Evolutionary conservation across 1,140 invertebrate genomes (phyloP), one percentile per base, ranked within the genome.

Genomic region (Meteorus sp.): DNA sequence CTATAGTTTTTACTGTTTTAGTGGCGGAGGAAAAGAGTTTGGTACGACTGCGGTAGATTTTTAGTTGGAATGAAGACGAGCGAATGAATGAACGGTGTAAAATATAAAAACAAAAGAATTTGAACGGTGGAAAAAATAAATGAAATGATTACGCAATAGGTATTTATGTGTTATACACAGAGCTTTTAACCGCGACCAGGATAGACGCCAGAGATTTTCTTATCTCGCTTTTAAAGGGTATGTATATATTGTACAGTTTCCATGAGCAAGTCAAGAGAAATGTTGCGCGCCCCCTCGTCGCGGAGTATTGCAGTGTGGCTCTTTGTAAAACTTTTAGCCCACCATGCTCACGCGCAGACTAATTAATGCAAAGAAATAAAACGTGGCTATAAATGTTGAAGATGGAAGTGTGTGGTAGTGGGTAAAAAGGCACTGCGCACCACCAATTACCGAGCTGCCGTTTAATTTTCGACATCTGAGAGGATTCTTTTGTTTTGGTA

Each of bases 361-460:
- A 68, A 69, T 69, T 69, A 69, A 69, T 64, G 64, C 60, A 41
- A 44, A 58, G 55, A 64, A 66, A 66, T 66, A 66, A 60, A 64
- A 64, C n/a, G n/a, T n/a, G n/a, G n/a, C n/a, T n/a, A n/a, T n/a
- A n/a, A n/a, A n/a, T n/a, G n/a, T n/a, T n/a, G n/a, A n/a, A n/a
- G n/a, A n/a, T n/a, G n/a, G n/a, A n/a, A n/a, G n/a, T n/a, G n/a
- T n/a, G n/a, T n/a, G n/a, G n/a, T n/a, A n/a, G n/a, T n/a, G n/a
- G n/a, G n/a, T n/a, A n/a, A n/a, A n/a, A n/a, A n/a, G n/a, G n/a
- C n/a, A n/a, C n/a, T n/a, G n/a, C n/a, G 48, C 39, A 59, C 67
- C 62, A 68, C 66, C 63, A 68, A 25, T 47, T 47, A 11, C 13
- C n/a, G n/a, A 5, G 0, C n/a, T 1, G 8, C 1, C 13, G 62